Evolutionary conservation across 37 sponge, comb jelly and placozoan species (phyloP).

Genomic region (Spongia lamella): DNA sequence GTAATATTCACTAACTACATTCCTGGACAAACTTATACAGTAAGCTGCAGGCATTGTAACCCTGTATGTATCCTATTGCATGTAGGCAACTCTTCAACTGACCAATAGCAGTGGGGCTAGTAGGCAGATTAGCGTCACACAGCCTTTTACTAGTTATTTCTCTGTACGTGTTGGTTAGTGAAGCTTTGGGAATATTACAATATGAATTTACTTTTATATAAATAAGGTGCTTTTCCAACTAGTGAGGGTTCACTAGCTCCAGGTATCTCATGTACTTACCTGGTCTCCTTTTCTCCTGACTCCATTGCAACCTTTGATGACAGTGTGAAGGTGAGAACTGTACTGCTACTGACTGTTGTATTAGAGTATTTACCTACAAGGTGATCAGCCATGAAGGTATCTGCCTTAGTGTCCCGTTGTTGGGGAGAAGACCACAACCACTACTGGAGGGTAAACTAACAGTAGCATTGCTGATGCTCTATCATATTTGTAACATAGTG

Average conservation of each 20-base stretch:
- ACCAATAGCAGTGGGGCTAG: neutral
- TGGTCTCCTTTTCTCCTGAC: constrained; percentile 66
- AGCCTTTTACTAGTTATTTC: neutral
- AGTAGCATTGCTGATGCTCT: no score
- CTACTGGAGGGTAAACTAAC: constrained; percentile 37
- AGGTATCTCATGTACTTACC: constrained; percentile 60
- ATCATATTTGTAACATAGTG: no score
- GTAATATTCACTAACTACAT: constrained; percentile 64
- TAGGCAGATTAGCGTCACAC: neutral
- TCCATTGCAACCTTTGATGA: constrained; percentile 68
- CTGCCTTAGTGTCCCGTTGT: constrained; percentile 45
- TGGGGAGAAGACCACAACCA: constrained; percentile 59
- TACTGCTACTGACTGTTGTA: neutral
- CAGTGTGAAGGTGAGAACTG: neutral
- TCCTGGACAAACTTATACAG: constrained; percentile 56
- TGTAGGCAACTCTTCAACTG: neutral
- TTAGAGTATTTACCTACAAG: constrained; percentile 5
- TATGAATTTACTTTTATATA: no score
- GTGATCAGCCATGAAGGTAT: constrained; percentile 52
- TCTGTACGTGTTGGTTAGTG: no score
- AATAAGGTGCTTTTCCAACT: constrained; percentile 52
- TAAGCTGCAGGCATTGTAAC: constrained; percentile 2
- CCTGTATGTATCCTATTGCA: neutral
- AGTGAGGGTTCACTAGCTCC: constrained; percentile 72
- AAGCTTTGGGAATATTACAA: no score